phyloP scores from a whole-genome alignment of 2,888 invertebrate species.

The Macaria liturata region DNA sequence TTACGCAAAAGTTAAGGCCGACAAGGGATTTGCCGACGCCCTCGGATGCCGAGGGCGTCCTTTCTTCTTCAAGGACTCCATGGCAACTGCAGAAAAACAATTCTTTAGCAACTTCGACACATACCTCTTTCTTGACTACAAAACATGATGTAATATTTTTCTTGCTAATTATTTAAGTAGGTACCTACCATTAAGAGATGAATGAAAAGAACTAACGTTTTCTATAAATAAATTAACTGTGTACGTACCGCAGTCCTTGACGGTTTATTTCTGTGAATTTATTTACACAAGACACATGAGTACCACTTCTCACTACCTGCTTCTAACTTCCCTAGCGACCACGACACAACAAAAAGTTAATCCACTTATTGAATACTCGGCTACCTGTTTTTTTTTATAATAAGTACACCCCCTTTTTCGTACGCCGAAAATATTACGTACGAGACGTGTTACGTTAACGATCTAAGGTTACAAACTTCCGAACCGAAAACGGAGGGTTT shows the following conservation, averaged over 20 bases:
- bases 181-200: too few species aligned
- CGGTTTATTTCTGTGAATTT: conserved; percentile 15
- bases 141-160: too few species aligned
- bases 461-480: too few species aligned
- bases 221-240: conserved; percentile 2
- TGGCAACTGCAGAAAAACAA: conserved; percentile 36
- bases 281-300: conserved; percentile 20
- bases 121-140: too few species aligned
- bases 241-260: conserved; percentile 21
- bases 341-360: conserved; percentile 15
- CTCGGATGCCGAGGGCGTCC: conserved; percentile 85
- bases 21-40: conserved; percentile 85
- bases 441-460: too few species aligned
- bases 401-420: conserved; percentile 9
- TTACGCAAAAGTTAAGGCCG: conserved; percentile 87
- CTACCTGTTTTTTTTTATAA: conserved; percentile 27
- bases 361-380: conserved; percentile 13
- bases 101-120: too few species aligned
- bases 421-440: too few species aligned
- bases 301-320: conserved; percentile 13
- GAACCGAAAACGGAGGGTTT: too few species aligned
- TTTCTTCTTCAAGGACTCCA: conserved; percentile 82
- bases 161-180: too few species aligned
- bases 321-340: background rate
- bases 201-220: conserved; percentile 1